phyloP scores from a whole-genome alignment of 2,797 vertebrate species.

The Phaenicophaeus curvirostris region DNA sequence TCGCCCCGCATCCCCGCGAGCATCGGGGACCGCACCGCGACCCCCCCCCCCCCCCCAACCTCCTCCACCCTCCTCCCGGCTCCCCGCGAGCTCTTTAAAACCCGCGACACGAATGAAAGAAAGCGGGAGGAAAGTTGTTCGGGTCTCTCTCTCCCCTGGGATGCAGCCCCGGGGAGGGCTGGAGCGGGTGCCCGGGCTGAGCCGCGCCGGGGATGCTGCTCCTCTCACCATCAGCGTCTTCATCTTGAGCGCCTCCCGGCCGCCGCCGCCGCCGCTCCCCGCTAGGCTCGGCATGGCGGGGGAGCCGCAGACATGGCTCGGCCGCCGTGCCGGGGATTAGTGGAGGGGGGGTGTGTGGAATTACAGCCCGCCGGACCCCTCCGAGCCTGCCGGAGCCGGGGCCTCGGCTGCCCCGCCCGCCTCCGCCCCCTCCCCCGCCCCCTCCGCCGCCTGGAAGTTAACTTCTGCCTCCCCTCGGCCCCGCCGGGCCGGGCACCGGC shows the following conservation, averaged over 20 bases:
- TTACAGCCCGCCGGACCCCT: conserved; percentile 81
- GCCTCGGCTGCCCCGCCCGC: conserved; percentile 74
- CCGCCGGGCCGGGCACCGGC: too few relatives aligned
- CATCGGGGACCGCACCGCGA: neutral
- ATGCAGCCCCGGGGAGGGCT: too few relatives aligned
- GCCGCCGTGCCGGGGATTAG: conserved; percentile 78
- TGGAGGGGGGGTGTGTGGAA: too few relatives aligned
- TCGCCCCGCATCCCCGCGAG: neutral
- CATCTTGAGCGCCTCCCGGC: conserved; percentile 84
- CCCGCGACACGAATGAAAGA: conserved; percentile 38
- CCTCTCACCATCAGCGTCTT: conserved; percentile 95
- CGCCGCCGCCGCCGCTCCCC: conserved; percentile 78
- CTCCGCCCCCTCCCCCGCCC: conserved; percentile 43
- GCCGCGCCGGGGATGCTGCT: conserved; percentile 67
- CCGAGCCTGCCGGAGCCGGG: conserved; percentile 70
- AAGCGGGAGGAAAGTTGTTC: conserved; percentile 56
- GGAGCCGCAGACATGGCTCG: conserved; percentile 59
- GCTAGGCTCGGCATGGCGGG: conserved; percentile 75
- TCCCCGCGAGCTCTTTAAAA: neutral
- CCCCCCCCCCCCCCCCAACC: too few relatives aligned
- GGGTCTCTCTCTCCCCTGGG: too few relatives aligned
- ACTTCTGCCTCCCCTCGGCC: conserved; percentile 5
- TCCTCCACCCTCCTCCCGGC: neutral
- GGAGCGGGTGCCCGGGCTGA: conserved; percentile 22
- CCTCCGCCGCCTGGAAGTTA: conserved; percentile 46